Evolutionary conservation across 1,140 invertebrate species (phyloP), one percentile per base, ranked within the genome.

Genomic region (Euura lappo): DNA sequence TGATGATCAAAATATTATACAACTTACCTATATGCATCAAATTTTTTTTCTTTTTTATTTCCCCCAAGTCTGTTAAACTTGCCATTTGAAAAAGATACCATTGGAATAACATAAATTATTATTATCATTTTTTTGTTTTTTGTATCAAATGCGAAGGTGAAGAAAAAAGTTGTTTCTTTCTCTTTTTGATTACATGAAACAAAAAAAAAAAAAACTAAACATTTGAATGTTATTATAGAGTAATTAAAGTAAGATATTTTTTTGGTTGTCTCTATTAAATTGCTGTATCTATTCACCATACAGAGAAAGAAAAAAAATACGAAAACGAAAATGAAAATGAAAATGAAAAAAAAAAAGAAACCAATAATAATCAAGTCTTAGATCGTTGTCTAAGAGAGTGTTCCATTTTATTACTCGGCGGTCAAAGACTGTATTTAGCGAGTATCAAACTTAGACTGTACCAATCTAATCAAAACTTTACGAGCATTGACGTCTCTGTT

Each of bases 381-480:
- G 80, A 83, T 85, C 80, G 79, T 79, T 28, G 77, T 80, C 80
- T 80, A 83, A 78, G 83, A 28, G 28, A 84, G 84, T 87, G 85
- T 86, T 87, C 85, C 82, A 86, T 79, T 85, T 81, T 80, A 80
- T 80, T 70, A 60, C 51, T 60, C 51, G 51, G 69, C 51, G 66
- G 66, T 76, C 68, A 44, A 73, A 69, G 3, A 51, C 13, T 71
- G 45, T 71, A 74, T 28, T 28, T 75, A 84, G 84, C 83, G 85
- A 86, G 84, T 83, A 87, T 88, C 86, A 87, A 88, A 87, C 83
- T 84, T 88, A 88, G 86, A 88, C 86, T 88, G 85, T 87, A 88
- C 79, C 82, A 88, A 87, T 88, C 86, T 88, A 88, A 88, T 88
- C 86, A 88, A 88, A 88, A 79, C 72, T 65, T 75, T 78, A 75